A percentile compares a stretch with the other conserved stretches of the same genome.
These are phyloP conservation scores for Pammene aurita DNA, from an alignment of 2,888 invertebrate species.

Conservation along the genomic window DNA sequence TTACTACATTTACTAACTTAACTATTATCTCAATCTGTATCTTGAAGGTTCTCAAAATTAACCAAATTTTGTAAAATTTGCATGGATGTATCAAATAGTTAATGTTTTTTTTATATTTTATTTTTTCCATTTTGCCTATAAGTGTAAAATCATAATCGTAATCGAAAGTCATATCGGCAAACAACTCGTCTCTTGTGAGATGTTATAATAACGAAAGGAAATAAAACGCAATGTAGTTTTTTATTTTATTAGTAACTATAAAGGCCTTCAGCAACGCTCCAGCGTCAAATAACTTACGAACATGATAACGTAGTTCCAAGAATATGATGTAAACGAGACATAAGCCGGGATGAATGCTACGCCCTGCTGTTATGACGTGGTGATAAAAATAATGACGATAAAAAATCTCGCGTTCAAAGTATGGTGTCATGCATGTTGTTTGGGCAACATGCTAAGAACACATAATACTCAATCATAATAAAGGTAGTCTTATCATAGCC, in stretches of 20 bases:
- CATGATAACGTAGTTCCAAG: constrained; percentile 10
- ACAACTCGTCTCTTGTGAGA: no score
- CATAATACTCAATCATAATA: not conserved
- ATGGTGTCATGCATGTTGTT: constrained; percentile 1
- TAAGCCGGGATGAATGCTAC: not conserved
- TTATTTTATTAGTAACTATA: not conserved
- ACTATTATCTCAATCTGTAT: no score
- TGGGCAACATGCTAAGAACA: not conserved
- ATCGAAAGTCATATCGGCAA: no score
- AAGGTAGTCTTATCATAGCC: not conserved
- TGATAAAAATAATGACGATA: constrained; percentile 22
- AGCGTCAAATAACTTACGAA: constrained; percentile 2
- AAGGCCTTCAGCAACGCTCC: not conserved
- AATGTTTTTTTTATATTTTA: no score
- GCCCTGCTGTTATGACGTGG: constrained; percentile 5
- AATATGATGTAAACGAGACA: constrained; percentile 5
- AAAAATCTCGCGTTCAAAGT: constrained; percentile 2
- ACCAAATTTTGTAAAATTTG: no score
- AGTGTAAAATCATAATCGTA: no score
- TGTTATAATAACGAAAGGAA: no score
- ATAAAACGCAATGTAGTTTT: not conserved
- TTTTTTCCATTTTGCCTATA: no score
- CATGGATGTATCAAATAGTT: no score
- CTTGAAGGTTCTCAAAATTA: no score
- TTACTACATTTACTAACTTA: no score